phyloP scores from a whole-genome alignment of 2,888 invertebrate species.

The Tinea trinotella region DNA sequence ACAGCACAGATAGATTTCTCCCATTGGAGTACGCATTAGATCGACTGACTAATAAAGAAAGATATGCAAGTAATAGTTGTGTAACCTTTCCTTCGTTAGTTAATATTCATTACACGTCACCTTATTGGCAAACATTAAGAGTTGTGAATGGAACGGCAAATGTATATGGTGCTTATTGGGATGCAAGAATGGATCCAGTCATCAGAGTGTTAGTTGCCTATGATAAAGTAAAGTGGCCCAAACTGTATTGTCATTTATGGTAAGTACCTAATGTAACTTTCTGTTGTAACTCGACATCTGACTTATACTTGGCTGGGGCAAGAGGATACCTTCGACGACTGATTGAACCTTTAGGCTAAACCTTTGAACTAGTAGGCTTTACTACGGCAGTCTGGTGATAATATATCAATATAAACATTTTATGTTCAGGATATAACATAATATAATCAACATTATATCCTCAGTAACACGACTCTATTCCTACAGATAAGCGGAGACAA shows the following conservation, averaged over 20 bases:
- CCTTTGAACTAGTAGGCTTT: too few relatives aligned
- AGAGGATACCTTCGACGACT: too few relatives aligned
- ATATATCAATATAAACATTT: too few relatives aligned
- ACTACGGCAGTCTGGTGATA: too few relatives aligned
- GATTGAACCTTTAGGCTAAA: too few relatives aligned
- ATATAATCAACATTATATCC: too few relatives aligned
- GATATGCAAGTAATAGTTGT: neutral
- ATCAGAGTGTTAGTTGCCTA: neutral
- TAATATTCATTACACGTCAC: conserved; percentile 1
- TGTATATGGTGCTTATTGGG: conserved; percentile 10
- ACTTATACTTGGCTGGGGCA: too few relatives aligned
- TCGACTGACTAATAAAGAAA: neutral
- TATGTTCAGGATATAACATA: too few relatives aligned
- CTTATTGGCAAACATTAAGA: neutral
- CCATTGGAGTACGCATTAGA: neutral
- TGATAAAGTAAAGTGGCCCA: neutral
- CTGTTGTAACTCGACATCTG: too few relatives aligned
- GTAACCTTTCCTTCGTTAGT: neutral
- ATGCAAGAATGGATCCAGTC: neutral
- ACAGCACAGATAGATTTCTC: conserved; percentile 1
- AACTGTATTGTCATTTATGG: conserved; percentile 12
- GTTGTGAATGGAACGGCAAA: neutral
- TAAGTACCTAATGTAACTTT: neutral
- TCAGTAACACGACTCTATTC: too few relatives aligned
- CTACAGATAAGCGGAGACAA: too few relatives aligned